A percentile compares a stretch with the other conserved stretches of the same genome.
Evolutionary conservation across 1,140 invertebrate genomes (phyloP).

Genomic region (Danaus plexippus): DNA sequence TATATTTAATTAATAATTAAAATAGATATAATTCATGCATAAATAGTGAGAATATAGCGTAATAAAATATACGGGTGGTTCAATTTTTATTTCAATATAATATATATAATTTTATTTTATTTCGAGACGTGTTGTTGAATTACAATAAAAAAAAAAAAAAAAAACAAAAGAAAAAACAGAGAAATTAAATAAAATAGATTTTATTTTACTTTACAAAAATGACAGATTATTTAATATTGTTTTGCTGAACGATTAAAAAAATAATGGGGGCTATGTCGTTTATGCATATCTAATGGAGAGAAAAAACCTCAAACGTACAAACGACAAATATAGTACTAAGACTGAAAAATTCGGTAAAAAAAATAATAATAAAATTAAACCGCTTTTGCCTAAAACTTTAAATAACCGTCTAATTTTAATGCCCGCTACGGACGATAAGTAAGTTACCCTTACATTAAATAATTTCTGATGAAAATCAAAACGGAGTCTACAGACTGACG

Average conservation of each 20-base stretch:
- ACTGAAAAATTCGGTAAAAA: slow-evolving; percentile 58
- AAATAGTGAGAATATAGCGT: slow-evolving; percentile 63
- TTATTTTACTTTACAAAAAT: no score
- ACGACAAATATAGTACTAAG: slow-evolving; percentile 60
- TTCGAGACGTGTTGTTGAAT: no score
- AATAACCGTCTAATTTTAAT: slow-evolving; percentile 40
- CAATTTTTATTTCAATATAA: slow-evolving; percentile 38
- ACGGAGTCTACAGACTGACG: slow-evolving; percentile 8
- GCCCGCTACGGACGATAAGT: slow-evolving; percentile 18
- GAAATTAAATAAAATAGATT: no score
- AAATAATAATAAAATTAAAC: slow-evolving; percentile 22
- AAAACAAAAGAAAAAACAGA: no score
- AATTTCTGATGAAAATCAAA: neutral
- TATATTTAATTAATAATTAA: slow-evolving; percentile 11
- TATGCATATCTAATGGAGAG: slow-evolving; percentile 30
- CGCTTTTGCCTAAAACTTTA: slow-evolving; percentile 44
- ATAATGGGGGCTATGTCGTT: slow-evolving; percentile 2
- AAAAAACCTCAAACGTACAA: slow-evolving; percentile 35
- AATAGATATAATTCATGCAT: slow-evolving; percentile 41
- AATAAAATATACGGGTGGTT: slow-evolving; percentile 63
- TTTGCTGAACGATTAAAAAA: no score
- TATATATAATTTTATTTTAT: no score
- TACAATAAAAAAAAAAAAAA: no score
- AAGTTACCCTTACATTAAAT: neutral
- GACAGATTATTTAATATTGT: no score